Evolutionary conservation across 2,797 vertebrate species (phyloP), one percentile per base, ranked within the genome.

Genomic region (Chrysocyon brachyurus): DNA sequence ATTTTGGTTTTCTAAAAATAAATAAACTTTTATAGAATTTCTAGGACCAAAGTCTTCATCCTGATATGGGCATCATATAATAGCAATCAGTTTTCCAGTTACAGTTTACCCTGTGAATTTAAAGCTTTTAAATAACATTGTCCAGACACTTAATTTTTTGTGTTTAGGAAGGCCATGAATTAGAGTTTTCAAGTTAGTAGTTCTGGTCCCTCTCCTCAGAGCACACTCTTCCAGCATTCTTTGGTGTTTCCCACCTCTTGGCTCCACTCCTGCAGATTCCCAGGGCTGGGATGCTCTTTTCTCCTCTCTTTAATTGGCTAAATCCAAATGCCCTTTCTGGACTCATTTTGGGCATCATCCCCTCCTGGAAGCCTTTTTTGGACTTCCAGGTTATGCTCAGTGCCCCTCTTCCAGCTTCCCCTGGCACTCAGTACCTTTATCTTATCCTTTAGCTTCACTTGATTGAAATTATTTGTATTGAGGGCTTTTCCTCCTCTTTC

Each of bases 1-100:
- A 79, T 85, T 96, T 90, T 75, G 15, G 2, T 77, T 87, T 97
- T 91, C 46, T 95, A 61, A 93, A 98, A 85, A 72, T 90, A 91
- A 88, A 92, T 83, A 56, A 33, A 33, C 75, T 78, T 93, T 92
- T 77, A 31, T 73, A 82, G 66, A 95, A 66, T 24, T 81, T 61
- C 36, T 87, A 91, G 52, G 46, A 49, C 22, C 26, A 94, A 75
- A 93, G 95, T 91, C 57, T 90, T 31, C 33, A 70, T 95, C 66
- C 59, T 88, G 24, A 79, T 85, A 31, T 56, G 40, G 70, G 26
- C 26, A 87, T 82, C n/a, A 22, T 87, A 75, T 94, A 72, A 57
- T 68, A 70, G 24, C 14, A 54, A n/a, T 79, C 89, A 8, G 26
- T 77, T 63, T 87, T 49, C 73, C 14, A 82, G 3, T 61, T 87